These are phyloP conservation scores for Sweltsa coloradensis DNA, from an alignment of 1,140 invertebrate genomes.

Conservation along the genomic window DNA sequence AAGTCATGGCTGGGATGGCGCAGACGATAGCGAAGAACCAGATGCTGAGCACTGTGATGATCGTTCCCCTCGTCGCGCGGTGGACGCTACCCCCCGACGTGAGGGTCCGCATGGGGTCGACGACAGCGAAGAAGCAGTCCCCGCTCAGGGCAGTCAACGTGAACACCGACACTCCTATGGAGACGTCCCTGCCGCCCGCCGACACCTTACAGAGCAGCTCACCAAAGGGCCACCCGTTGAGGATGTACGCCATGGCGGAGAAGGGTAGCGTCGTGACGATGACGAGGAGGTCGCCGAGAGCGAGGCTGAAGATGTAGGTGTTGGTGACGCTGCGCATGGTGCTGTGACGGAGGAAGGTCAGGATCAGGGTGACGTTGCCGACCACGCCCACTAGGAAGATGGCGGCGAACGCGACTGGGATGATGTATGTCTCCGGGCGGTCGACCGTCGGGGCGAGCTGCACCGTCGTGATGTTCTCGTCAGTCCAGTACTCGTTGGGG, in stretches of 20 bases:
- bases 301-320: slow-evolving; percentile 56
- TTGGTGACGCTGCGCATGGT: slow-evolving; percentile 83
- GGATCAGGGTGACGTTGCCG: slow-evolving; percentile 78
- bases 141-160: slow-evolving; percentile 81
- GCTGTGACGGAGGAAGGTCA: slow-evolving; percentile 65
- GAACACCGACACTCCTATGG: slow-evolving; percentile 86
- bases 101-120: slow-evolving; percentile 64
- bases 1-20: slow-evolving; percentile 63
- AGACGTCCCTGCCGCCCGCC: slow-evolving; percentile 81
- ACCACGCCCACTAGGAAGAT: slow-evolving; percentile 79
- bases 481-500: too few relatives aligned
- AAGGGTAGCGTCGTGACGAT: slow-evolving; percentile 82
- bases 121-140: slow-evolving; percentile 74
- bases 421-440: slow-evolving; percentile 73
- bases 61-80: slow-evolving; percentile 4
- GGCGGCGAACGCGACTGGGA: slow-evolving; percentile 70
- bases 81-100: slow-evolving; percentile 23
- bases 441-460: too few relatives aligned
- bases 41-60: slow-evolving; percentile 46
- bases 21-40: slow-evolving; percentile 71
- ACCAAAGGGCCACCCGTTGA: slow-evolving; percentile 83
- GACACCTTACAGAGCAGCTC: slow-evolving; percentile 69
- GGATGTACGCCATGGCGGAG: slow-evolving; percentile 71
- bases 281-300: slow-evolving; percentile 41
- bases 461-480: too few relatives aligned